Evolutionary conservation across 2,113 vertebrate species (phyloP).

Genomic region (Strigops habroptila): DNA sequence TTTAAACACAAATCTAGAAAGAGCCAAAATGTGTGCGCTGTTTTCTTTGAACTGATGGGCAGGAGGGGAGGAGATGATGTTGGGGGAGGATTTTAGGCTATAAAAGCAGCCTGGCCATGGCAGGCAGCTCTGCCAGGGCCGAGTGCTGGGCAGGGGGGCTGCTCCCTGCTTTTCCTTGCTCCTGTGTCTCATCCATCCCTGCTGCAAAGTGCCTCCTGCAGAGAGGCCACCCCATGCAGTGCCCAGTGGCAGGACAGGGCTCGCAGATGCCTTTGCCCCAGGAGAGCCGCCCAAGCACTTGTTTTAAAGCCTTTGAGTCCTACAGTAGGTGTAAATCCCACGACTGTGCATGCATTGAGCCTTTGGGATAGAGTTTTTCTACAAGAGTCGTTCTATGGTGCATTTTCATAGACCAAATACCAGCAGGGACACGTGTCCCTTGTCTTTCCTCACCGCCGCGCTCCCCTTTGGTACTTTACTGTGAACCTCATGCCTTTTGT

Average conservation of each 20-base stretch:
- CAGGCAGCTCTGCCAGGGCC: background rate
- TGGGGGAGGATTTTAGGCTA: background rate
- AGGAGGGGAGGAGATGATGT: background rate
- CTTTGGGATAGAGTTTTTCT: background rate
- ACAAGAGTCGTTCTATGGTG: background rate
- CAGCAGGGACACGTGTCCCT: background rate
- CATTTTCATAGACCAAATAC: constrained; percentile 24
- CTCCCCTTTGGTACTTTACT: constrained; percentile 28
- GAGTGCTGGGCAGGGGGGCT: background rate
- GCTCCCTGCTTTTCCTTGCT: background rate
- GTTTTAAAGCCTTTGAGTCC: background rate
- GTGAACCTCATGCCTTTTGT: constrained; percentile 30
- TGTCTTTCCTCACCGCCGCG: background rate
- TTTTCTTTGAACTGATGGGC: background rate
- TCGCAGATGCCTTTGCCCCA: background rate
- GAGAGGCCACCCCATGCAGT: background rate
- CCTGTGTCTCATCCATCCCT: background rate
- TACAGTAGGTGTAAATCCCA: rapidly evolving
- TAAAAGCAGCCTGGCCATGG: background rate
- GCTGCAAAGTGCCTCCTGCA: background rate
- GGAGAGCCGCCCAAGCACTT: background rate
- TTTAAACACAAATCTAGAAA: background rate
- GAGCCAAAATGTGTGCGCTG: background rate
- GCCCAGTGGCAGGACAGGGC: background rate
- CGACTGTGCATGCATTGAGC: background rate